Conservation (phyloP, 2,797 vertebrate genomes). For the Cyclopterus lumpus region DNA sequence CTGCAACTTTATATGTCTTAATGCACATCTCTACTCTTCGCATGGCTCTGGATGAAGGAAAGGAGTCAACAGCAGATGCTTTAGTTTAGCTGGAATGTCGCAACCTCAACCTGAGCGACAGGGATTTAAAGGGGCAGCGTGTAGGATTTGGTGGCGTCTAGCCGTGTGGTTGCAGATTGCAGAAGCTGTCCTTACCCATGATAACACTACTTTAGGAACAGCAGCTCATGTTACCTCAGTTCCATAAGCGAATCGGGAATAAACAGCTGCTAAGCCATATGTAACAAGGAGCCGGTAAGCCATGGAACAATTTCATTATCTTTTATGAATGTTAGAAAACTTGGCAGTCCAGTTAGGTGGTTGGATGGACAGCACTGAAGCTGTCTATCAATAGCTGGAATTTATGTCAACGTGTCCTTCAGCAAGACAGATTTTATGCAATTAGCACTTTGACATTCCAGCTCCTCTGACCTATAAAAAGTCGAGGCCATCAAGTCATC, state of each 20-base stretch:
- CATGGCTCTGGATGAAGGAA: slow-evolving; percentile 4
- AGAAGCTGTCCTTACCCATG: neutral
- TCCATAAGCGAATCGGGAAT: too few relatives aligned
- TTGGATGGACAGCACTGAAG: slow-evolving; percentile 13
- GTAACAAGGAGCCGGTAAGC: too few relatives aligned
- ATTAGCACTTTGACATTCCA: slow-evolving; percentile 39
- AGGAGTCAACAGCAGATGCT: slow-evolving; percentile 1
- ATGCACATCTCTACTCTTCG: neutral
- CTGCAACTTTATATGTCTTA: neutral
- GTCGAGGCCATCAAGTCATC: neutral
- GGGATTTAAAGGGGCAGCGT: neutral
- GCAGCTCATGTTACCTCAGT: too few relatives aligned
- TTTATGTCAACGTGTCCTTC: slow-evolving; percentile 32
- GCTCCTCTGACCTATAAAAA: slow-evolving; percentile 21
- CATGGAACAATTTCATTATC: neutral
- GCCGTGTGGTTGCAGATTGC: neutral
- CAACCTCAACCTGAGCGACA: neutral
- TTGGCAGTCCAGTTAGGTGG: neutral
- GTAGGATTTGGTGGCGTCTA: neutral
- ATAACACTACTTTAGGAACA: neutral
- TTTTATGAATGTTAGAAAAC: neutral
- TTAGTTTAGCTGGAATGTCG: neutral
- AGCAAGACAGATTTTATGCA: slow-evolving; percentile 31
- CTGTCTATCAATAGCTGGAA: slow-evolving; percentile 15
- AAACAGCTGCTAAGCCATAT: too few relatives aligned